These are phyloP conservation scores for Acronicta leporina DNA, from an alignment of 2,888 invertebrate genomes.

Conservation along the genomic window DNA sequence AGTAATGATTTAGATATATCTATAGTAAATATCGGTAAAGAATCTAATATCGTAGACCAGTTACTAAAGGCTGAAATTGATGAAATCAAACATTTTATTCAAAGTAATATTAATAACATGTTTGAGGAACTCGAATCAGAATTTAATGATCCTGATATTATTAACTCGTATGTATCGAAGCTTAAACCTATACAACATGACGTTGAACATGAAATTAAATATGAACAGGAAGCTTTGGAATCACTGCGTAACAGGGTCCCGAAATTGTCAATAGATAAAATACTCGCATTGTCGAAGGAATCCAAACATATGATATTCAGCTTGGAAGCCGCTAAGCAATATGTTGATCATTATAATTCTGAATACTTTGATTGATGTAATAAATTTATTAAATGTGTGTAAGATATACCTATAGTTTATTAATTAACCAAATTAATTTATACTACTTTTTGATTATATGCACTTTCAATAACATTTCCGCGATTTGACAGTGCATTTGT, in stretches of 20 bases:
- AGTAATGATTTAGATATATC: not conserved
- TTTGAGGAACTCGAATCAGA: conserved; percentile 52
- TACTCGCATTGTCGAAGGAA: conserved; percentile 23
- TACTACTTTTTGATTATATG: too few species aligned
- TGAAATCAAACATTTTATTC: conserved; percentile 35
- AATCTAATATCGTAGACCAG: conserved; percentile 39
- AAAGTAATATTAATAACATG: conserved; percentile 30
- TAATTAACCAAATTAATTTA: too few species aligned
- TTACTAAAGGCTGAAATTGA: conserved; percentile 50
- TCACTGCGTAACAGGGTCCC: conserved; percentile 40
- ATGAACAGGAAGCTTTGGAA: conserved; percentile 46
- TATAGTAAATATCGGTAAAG: not conserved
- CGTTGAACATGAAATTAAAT: conserved; percentile 39
- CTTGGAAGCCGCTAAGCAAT: conserved; percentile 33
- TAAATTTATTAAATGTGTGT: too few species aligned
- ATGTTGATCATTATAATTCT: conserved; percentile 12
- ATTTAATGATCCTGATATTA: conserved; percentile 44
- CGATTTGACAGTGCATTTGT: conserved; percentile 67
- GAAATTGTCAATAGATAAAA: conserved; percentile 27
- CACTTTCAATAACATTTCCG: conserved; percentile 10
- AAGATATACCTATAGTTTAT: too few species aligned
- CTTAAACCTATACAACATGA: conserved; percentile 52
- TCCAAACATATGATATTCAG: conserved; percentile 36
- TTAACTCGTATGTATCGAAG: conserved; percentile 36
- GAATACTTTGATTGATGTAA: not conserved